Base-by-base conservation (phyloP, 2,888 invertebrate species). In the Pogonocherus hispidulus region DNA sequence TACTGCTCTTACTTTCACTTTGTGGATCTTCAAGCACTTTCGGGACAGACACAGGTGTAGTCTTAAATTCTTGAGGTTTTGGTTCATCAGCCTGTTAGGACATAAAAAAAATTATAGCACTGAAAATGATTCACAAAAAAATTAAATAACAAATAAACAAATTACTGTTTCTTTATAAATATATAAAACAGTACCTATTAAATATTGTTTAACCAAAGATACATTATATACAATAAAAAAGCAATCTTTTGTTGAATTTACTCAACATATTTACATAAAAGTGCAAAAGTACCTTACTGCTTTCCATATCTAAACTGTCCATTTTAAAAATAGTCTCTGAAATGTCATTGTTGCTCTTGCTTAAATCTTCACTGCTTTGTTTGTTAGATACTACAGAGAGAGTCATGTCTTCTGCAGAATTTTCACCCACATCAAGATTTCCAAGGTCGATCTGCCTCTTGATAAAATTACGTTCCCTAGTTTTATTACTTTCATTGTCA, bases 271-370 rank as follows among this genome's bases (percentile, higher is more conserved):
- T 5, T 27, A n/a, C n/a, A n/a, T n/a, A n/a, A 49, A 11, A 4
- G 16, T 46, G 9, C 2, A 22, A 11, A 47, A n/a, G 49, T 63
- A 69, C 69, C 67, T 76, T 79, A 59, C 75, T 82, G 2, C 79
- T 81, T 70, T 86, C 87, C 18, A 82, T 83, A 63, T 91, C 90
- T 19, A 91, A 84, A 63, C 89, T 90, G 67, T 89, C 89, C 91
- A 92, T 92, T 80, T 91, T 89, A 78, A 92, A 92, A 69, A 92
- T 87, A 27, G 91, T 90, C 56, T 92, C 92, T 0, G 84, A 85
- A 32, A 84, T 79, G 69, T 84, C 85, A 69, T 81, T 82, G 63
- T 80, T 80, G 68, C 84, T 84, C 62, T 81, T 84, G 70, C 84
- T 84, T 51, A 84, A 75, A 75, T 85, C 85, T 57, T 81, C 82